Base-by-base conservation (phyloP, 2,888 invertebrate species). In the Exephanes ischioxanthus region DNA sequence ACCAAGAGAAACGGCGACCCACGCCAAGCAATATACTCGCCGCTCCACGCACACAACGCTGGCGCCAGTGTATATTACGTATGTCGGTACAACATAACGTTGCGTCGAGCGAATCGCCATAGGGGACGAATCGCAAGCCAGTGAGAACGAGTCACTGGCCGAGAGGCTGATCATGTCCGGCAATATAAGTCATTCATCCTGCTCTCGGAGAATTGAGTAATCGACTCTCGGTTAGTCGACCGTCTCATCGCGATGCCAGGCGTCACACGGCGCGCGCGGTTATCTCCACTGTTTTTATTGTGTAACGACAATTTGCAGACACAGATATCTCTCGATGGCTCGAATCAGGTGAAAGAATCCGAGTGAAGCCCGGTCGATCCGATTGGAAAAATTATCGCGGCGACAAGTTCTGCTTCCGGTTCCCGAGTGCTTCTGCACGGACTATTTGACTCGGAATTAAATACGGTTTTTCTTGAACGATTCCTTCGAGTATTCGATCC, bases 1-100 rank as follows among this genome's bases (percentile, higher is more conserved):
- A 88, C 88, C 89, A 88, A 87, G 80, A 84, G 75, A 84, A 84
- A 81, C 19, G 37, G 85, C 89, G 90, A 89, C 89, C 88, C 88
- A 86, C 85, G 85, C 77, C 61, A 68, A 58, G 73, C 77, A 72
- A 84, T 80, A 78, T 78, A 33, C 61, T 16, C 61, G 61, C 1
- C 67, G 68, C 70, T 70, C 67, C 58, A 68, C 79, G 48, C 48
- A 61, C 61, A 30, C 30, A 14, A 30, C 61, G 3, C 14, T 2
- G 19, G 19, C 6, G 53, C 26, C 26, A 16, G 16, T 22, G 9
- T 30, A 33, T 14, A 30, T 55, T 11, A 26, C 58, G 58, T 58
- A 26, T 33, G 61, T 33, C 4, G 61, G 61, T 61, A 30, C 14
- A 61, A 33, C 61, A 61, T 61, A n/a, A 61, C 0, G 61, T 61